phyloP scores from a whole-genome alignment of 2,113 vertebrate genomes.

The Butastur rufipennis region DNA sequence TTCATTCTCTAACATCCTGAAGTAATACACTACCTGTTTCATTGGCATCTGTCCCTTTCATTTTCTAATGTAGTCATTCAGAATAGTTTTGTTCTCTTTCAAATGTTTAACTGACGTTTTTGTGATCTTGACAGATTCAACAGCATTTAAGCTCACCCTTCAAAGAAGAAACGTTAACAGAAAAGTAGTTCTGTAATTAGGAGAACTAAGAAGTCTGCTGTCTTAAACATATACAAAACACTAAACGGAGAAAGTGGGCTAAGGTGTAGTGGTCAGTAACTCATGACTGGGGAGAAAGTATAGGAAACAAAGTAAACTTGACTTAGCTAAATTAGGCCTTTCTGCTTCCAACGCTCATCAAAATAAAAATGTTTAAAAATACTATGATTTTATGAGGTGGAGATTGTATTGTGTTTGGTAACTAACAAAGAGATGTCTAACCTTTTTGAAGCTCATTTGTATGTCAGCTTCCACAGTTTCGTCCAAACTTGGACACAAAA shows the following conservation, averaged over 20 bases:
- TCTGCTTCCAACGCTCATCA: not conserved
- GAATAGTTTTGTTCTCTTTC: not conserved
- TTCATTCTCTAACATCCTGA: not conserved
- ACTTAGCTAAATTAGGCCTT: not conserved
- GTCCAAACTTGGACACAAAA: not conserved
- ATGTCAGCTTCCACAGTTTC: not conserved
- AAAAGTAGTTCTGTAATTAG: not conserved
- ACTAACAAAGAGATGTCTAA: not conserved
- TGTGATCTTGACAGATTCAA: not conserved
- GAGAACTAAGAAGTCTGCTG: not conserved
- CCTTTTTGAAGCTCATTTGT: not conserved
- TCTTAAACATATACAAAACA: not conserved
- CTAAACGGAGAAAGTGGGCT: not conserved
- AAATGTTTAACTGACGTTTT: not conserved
- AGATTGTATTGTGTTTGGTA: not conserved
- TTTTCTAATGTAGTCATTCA: not conserved
- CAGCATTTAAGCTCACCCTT: not conserved
- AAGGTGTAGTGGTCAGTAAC: not conserved
- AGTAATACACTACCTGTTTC: not conserved
- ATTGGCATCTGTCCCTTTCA: not conserved
- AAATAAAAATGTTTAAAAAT: not conserved
- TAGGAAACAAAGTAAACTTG: not conserved
- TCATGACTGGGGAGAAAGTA: not conserved
- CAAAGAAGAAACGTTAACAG: not conserved
- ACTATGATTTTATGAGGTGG: not conserved